Conservation (phyloP, 2,797 vertebrate genomes). For the Argya squamiceps region DNA sequence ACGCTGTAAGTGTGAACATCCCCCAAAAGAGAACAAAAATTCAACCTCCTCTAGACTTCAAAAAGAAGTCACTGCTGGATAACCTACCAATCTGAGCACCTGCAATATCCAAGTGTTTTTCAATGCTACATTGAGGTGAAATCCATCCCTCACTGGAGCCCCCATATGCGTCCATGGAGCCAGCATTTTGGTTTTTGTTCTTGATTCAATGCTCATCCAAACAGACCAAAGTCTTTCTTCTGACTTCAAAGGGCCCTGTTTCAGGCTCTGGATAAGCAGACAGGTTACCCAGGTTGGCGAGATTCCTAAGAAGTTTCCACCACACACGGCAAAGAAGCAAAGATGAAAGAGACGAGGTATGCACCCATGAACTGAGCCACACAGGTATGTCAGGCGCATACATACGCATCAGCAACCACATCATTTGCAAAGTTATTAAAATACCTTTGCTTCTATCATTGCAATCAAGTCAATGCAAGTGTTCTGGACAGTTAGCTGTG, state of each 20-base stretch:
- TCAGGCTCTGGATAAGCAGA: neutral
- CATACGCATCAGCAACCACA: neutral
- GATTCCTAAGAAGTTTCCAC: neutral
- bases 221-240: neutral
- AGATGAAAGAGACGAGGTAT: conserved; percentile 32
- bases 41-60: neutral
- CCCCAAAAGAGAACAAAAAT: neutral
- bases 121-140: neutral
- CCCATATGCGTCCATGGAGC: accelerated
- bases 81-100: neutral
- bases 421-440: conserved; percentile 30
- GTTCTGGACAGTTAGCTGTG: neutral
- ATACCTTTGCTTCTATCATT: neutral
- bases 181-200: neutral
- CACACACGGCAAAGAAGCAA: neutral
- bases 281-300: neutral
- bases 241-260: conserved; percentile 18
- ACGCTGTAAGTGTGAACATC: neutral
- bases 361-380: neutral
- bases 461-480: neutral
- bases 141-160: neutral
- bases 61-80: neutral
- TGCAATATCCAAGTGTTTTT: neutral
- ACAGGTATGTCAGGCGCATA: neutral
- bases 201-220: neutral